phyloP scores from a whole-genome alignment of 2,113 vertebrate species.

The Mastomys coucha region DNA sequence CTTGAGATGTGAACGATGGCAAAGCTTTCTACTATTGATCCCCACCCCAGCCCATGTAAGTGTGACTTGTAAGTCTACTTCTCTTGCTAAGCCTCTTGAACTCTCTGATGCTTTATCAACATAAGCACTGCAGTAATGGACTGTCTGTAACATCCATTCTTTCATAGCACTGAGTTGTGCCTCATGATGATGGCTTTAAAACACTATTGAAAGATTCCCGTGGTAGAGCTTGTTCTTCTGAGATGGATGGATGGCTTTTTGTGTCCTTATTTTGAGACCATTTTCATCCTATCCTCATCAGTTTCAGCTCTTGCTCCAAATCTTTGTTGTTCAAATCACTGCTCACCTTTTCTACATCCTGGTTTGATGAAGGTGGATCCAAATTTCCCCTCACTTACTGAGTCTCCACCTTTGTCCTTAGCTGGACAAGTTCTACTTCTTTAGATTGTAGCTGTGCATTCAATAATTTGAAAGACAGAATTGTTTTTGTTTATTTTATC shows the following conservation, averaged over 20 bases:
- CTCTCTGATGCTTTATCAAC: not conserved
- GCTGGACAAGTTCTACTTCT: conserved; percentile 96
- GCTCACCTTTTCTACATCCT: conserved; percentile 92
- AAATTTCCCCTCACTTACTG: conserved; percentile 95
- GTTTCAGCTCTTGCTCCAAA: conserved; percentile 92
- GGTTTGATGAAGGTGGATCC: conserved; percentile 91
- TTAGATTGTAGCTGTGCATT: conserved; percentile 96
- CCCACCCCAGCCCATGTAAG: not conserved
- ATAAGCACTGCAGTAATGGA: not conserved
- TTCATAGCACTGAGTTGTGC: too few species aligned
- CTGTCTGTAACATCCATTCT: not conserved
- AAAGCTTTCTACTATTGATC: not conserved
- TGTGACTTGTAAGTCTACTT: not conserved
- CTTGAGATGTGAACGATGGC: not conserved
- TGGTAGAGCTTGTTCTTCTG: not conserved
- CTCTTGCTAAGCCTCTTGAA: not conserved
- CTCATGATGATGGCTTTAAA: not conserved
- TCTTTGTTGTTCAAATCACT: conserved; percentile 91
- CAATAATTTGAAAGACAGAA: conserved; percentile 90
- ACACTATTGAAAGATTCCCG: not conserved
- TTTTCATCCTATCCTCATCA: conserved; percentile 90
- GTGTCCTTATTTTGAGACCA: conserved; percentile 87
- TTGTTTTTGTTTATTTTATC: conserved; percentile 94
- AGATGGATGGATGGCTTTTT: conserved; percentile 82
- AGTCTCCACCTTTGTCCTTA: conserved; percentile 96